Percentiles rank a stretch among this genome's conserved stretches.
phyloP scores from a whole-genome alignment of 2,797 vertebrate species.

The Harpagifer antarcticus region DNA sequence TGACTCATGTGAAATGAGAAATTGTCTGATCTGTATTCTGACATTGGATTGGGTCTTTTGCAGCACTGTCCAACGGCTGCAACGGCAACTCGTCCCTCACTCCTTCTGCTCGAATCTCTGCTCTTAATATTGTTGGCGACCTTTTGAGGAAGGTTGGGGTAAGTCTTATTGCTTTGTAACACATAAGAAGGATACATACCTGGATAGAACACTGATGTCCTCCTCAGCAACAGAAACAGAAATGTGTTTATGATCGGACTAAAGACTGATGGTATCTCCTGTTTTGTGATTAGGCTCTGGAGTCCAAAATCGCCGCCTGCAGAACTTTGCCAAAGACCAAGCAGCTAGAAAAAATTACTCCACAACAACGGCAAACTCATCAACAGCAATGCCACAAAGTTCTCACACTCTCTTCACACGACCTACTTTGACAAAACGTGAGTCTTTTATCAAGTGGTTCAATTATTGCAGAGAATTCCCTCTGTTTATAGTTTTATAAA shows the following conservation, averaged over 20 bases:
- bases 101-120: constrained; percentile 96
- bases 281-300: constrained; percentile 88
- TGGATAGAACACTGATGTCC: background rate
- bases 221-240: background rate
- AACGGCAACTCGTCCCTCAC: constrained; percentile 91
- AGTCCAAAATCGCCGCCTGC: constrained; percentile 97
- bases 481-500: background rate
- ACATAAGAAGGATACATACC: background rate
- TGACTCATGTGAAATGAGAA: background rate
- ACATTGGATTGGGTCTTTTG: constrained; percentile 5
- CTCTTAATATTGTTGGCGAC: constrained; percentile 97
- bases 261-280: constrained; percentile 11
- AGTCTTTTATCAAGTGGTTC: constrained; percentile 35
- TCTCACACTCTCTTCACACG: constrained; percentile 92
- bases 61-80: constrained; percentile 94
- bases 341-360: constrained; percentile 91
- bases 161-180: constrained; percentile 57
- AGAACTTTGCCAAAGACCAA: constrained; percentile 99
- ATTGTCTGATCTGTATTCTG: no score
- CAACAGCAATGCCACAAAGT: constrained; percentile 90
- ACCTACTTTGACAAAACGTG: constrained; percentile 93
- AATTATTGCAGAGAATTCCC: background rate
- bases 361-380: constrained; percentile 86
- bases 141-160: constrained; percentile 98
- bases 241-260: background rate